A percentile compares a stretch with the other conserved stretches of the same genome.
Conservation (phyloP, 2,888 invertebrate species). For the Therioaphis trifolii region DNA sequence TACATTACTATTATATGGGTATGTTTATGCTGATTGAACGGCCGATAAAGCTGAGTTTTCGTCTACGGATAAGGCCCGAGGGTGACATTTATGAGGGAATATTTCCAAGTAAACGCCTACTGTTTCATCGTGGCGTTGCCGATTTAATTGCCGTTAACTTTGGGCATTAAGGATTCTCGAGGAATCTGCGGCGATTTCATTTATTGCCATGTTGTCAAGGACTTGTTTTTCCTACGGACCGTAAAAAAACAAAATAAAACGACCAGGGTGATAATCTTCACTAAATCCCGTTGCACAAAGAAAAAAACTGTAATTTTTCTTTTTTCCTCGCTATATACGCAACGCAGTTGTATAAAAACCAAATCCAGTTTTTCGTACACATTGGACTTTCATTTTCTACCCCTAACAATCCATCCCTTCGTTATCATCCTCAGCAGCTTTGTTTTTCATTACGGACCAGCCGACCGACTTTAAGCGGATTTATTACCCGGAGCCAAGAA, state of each 20-base stretch:
- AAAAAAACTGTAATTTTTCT: slow-evolving; percentile 31
- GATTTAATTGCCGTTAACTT: slow-evolving; percentile 40
- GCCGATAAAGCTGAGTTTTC: background rate
- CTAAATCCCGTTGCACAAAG: slow-evolving; percentile 46
- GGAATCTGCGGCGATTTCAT: background rate
- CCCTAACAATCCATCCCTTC: slow-evolving; percentile 47
- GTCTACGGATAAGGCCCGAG: background rate
- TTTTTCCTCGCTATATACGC: slow-evolving; percentile 4
- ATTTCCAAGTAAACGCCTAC: background rate
- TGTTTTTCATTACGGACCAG: slow-evolving; percentile 61
- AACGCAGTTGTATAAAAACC: slow-evolving; percentile 38
- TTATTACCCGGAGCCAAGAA: slow-evolving; percentile 54
- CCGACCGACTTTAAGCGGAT: slow-evolving; percentile 62
- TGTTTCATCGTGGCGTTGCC: background rate
- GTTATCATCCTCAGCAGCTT: slow-evolving; percentile 60
- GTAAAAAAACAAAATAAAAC: slow-evolving; percentile 29
- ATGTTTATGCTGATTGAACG: background rate
- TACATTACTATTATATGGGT: background rate
- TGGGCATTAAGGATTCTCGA: background rate
- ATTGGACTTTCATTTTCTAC: slow-evolving; percentile 58
- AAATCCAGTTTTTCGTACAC: slow-evolving; percentile 56
- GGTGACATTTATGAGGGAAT: background rate
- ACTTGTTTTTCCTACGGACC: slow-evolving; percentile 31
- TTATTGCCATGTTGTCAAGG: background rate
- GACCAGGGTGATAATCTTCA: slow-evolving; percentile 50